Evolutionary conservation across 2,797 vertebrate genomes (phyloP).

Genomic region (Halcyon leucocephala): DNA sequence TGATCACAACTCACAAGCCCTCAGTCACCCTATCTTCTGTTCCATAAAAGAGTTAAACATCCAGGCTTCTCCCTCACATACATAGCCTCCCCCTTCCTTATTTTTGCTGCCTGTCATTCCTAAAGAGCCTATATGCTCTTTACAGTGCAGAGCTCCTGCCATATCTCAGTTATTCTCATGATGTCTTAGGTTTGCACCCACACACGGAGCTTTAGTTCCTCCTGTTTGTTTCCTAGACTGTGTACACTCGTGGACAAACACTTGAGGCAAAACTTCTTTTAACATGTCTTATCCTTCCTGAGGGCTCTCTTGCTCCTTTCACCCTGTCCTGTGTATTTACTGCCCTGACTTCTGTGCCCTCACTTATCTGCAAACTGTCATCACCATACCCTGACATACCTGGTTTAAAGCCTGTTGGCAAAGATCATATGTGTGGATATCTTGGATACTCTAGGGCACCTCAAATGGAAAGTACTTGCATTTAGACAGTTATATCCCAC

Average conservation of each 20-base stretch:
- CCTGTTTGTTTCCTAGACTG: not conserved
- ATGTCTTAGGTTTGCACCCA: not conserved
- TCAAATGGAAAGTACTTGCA: constrained; percentile 9
- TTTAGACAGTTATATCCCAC: constrained; percentile 48
- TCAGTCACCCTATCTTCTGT: not conserved
- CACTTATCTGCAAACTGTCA: constrained; percentile 55
- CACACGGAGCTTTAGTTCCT: not conserved
- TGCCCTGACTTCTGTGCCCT: constrained; percentile 18
- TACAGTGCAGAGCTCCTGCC: not conserved
- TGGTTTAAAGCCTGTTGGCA: constrained; percentile 70
- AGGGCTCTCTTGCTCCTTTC: constrained; percentile 38
- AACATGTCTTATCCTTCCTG: constrained; percentile 33
- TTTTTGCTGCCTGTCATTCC: not conserved
- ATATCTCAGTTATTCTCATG: not conserved
- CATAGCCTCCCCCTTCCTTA: not conserved
- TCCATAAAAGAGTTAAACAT: not conserved
- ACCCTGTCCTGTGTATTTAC: constrained; percentile 52
- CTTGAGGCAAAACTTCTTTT: constrained; percentile 41
- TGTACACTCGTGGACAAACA: constrained; percentile 1
- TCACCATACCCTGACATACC: constrained; percentile 35
- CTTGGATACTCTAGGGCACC: constrained; percentile 60
- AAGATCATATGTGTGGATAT: constrained; percentile 69
- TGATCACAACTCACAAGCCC: not conserved
- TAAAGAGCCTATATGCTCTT: not conserved
- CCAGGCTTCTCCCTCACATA: not conserved